A percentile compares a stretch with the other conserved stretches of the same genome.
These are phyloP conservation scores for Erinaceus europaeus DNA, from an alignment of 2,113 vertebrate species.

Conservation along the genomic window DNA sequence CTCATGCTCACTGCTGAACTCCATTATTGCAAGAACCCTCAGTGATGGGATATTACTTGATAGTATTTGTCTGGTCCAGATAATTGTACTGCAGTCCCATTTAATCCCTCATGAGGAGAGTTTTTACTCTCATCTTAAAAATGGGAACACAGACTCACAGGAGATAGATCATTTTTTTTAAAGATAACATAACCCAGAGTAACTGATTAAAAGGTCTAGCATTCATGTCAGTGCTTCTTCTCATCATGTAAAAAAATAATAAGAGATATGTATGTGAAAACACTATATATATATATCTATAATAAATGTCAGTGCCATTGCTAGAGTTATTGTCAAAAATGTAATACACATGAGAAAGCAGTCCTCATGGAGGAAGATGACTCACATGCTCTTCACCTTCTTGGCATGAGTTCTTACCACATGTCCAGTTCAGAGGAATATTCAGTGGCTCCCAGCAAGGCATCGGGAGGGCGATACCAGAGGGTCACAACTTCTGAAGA, in stretches of 20 bases:
- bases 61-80: background rate
- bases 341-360: background rate
- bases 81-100: background rate
- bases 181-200: conserved; percentile 10
- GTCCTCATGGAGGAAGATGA: background rate
- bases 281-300: background rate
- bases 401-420: conserved; percentile 82
- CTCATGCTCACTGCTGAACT: background rate
- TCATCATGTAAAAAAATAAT: conserved; percentile 10
- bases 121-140: conserved; percentile 20
- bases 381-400: background rate
- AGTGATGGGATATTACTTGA: background rate
- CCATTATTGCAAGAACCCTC: background rate
- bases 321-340: too few relatives aligned
- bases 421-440: conserved; percentile 93
- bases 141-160: background rate
- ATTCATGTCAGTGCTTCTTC: too few relatives aligned
- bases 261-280: background rate
- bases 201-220: conserved; percentile 15
- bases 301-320: background rate
- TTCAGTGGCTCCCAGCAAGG: conserved; percentile 90
- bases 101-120: background rate
- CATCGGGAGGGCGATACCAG: conserved; percentile 92
- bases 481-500: conserved; percentile 92
- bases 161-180: background rate